Evolutionary conservation across 2,113 vertebrate species (phyloP).

Genomic region (Recurvirostra avosetta): DNA sequence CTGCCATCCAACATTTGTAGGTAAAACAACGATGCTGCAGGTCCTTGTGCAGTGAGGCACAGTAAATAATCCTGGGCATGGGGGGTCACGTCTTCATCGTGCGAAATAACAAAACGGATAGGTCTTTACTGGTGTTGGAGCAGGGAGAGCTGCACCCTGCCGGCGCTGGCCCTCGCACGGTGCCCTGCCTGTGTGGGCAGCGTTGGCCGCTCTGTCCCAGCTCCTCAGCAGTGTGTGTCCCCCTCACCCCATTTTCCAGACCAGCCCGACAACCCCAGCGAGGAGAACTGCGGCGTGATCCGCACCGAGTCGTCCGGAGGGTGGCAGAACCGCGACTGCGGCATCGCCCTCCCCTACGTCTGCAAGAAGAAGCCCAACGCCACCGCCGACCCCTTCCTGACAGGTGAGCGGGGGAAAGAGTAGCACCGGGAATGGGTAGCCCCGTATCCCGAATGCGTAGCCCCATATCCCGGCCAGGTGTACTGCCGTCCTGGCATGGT

Average conservation of each 20-base stretch:
- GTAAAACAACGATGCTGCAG: not conserved
- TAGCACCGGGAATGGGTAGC: not conserved
- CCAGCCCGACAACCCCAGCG: slow-evolving; percentile 86
- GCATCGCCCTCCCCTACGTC: slow-evolving; percentile 87
- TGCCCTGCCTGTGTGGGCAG: not conserved
- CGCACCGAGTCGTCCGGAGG: slow-evolving; percentile 88
- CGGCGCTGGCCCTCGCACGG: fast-evolving
- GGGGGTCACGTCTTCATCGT: fast-evolving
- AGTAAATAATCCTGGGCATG: not conserved
- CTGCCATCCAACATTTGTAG: not conserved
- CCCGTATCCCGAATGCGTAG: not conserved
- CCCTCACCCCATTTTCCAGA: slow-evolving; percentile 66
- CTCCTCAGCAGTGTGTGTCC: not conserved
- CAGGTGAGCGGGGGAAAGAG: slow-evolving; percentile 56
- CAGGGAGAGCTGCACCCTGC: not conserved
- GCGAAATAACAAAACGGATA: not conserved
- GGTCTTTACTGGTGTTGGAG: not conserved
- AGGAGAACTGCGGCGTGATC: slow-evolving; percentile 93
- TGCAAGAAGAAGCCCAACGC: slow-evolving; percentile 94
- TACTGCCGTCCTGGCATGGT: fast-evolving
- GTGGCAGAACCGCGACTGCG: slow-evolving; percentile 94
- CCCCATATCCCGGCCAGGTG: fast-evolving
- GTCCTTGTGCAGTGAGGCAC: not conserved
- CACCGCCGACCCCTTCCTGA: slow-evolving; percentile 77
- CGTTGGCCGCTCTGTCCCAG: not conserved